Evolutionary conservation across 2,797 vertebrate species (phyloP), one percentile per base, ranked within the genome.

Genomic region (Danio kyathit): DNA sequence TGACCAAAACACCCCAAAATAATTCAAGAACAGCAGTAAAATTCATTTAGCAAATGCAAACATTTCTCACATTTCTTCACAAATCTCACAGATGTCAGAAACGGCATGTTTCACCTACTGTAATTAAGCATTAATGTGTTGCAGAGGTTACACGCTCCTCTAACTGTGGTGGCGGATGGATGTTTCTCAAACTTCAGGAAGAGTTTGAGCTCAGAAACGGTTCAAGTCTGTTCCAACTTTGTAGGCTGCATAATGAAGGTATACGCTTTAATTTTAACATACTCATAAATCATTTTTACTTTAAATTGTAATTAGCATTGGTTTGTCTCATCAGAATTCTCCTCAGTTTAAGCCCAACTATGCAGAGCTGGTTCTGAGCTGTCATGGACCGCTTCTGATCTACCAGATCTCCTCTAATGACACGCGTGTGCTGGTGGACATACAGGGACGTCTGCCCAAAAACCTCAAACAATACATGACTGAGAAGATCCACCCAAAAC

Each of bases 131-230:
- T 80, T 46, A 79, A 17, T 82, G 21, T 87, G 7, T 90, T 60
- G 88, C 57, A 99, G 98, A 94, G 96, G 82, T 90, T 98, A 83
- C 92, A 88, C 0, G 96, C 96, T 0, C 93, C 95, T 0, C 89
- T 99, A 70, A 99, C 95, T 0, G 91, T 99, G 74, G 96, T 99
- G 74, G 97, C 97, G 14, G 97, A 99, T 6, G 97, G 97, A 69
- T 95, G 98, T 80, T 99, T 99, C 91, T 99, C 97, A 85, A 99
- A 97, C 84, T 99, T 99, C 87, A 96, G 97, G 78, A 99, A 97
- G 91, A 95, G 79, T 63, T 89, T 99, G 14, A 76, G 95, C 38
- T 90, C 95, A 5, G 95, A 65, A 85, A 95, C 96, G 90, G 97
- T 96, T 83, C 93, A 87, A 1, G 89, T 91, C 74, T 95, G 96